A percentile compares a stretch with the other conserved stretches of the same genome.
Conservation (phyloP, 2,113 vertebrate species). For the Myxocyprinus asiaticus region DNA sequence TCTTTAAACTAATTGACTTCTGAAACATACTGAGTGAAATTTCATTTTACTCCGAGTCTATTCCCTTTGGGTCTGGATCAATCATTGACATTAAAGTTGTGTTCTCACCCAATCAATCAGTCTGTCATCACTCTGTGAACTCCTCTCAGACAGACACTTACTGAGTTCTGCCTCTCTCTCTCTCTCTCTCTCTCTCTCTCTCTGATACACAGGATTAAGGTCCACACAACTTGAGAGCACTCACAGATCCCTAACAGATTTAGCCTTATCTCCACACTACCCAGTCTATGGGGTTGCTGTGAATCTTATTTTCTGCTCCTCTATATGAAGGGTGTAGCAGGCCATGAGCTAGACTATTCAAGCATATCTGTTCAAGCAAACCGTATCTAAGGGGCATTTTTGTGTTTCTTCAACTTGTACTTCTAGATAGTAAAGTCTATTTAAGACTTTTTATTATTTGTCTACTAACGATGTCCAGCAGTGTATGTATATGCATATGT, state of each 20-base stretch:
- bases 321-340: not conserved
- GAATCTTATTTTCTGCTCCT: not conserved
- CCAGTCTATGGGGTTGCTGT: not conserved
- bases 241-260: slow-evolving; percentile 5
- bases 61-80: slow-evolving; percentile 36
- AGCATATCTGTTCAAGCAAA: not conserved
- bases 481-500: too few relatives aligned
- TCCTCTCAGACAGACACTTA: not conserved
- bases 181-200: not conserved
- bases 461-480: too few relatives aligned
- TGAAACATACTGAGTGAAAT: slow-evolving; percentile 10
- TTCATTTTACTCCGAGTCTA: not conserved
- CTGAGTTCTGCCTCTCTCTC: not conserved
- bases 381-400: too few relatives aligned
- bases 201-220: slow-evolving; percentile 16
- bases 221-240: slow-evolving; percentile 20
- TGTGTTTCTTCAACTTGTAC: too few relatives aligned
- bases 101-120: slow-evolving; percentile 17
- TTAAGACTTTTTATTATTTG: too few relatives aligned
- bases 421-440: too few relatives aligned
- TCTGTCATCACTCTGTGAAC: slow-evolving; percentile 18
- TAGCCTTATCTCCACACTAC: not conserved
- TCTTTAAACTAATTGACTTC: not conserved
- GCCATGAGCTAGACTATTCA: not conserved
- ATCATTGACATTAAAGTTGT: slow-evolving; percentile 37